Conservation (phyloP, 2,113 vertebrate species). For the Bubalus kerabau region DNA sequence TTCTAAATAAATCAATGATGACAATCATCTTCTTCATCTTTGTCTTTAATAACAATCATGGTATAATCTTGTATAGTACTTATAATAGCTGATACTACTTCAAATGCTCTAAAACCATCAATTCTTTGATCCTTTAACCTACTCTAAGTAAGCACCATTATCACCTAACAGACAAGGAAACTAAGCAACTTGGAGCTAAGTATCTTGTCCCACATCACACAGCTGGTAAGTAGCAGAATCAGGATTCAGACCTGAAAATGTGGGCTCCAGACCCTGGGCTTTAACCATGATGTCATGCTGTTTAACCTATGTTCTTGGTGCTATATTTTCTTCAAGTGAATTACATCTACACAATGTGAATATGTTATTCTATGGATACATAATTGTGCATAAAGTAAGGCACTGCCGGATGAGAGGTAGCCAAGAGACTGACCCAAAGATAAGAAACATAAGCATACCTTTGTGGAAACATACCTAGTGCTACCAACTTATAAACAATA, state of each 20-base stretch:
- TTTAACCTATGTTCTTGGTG: background rate
- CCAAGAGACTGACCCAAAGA: background rate
- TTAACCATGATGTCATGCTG: background rate
- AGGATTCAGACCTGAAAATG: background rate
- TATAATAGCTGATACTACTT: background rate
- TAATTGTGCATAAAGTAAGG: background rate
- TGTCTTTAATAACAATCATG: background rate
- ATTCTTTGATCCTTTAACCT: background rate
- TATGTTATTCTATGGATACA: background rate
- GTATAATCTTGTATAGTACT: background rate
- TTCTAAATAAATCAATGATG: constrained; percentile 20
- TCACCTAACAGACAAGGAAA: background rate
- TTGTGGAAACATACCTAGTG: background rate
- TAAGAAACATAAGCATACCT: background rate
- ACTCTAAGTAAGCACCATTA: background rate
- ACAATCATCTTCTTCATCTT: background rate
- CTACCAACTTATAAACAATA: background rate
- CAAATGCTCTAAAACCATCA: background rate
- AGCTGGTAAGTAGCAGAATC: background rate
- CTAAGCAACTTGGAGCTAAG: background rate
- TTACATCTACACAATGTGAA: background rate
- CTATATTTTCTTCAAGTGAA: background rate
- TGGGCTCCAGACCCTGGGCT: background rate
- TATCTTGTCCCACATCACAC: background rate
- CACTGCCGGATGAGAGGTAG: background rate